Percentiles rank a stretch among this genome's conserved stretches.
These are phyloP conservation scores for Psephotus haematonotus DNA, from an alignment of 2,113 vertebrate genomes.

Conservation along the genomic window DNA sequence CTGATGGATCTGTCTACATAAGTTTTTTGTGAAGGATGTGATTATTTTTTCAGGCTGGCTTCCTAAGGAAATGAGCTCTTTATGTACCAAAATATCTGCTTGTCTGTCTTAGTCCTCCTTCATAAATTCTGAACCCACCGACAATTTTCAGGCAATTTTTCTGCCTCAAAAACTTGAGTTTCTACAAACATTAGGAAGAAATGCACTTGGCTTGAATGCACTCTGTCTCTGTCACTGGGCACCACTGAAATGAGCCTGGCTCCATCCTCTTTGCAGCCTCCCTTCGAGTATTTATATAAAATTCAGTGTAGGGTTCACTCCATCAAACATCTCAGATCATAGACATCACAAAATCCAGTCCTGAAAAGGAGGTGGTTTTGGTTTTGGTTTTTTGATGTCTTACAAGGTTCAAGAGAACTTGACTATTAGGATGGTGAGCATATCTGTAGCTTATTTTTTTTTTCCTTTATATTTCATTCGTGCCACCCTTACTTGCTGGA, in stretches of 20 bases:
- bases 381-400: neutral
- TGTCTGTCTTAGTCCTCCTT: neutral
- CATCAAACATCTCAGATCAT: neutral
- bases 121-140: neutral
- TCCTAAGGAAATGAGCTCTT: neutral
- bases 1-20: neutral
- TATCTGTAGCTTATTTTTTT: neutral
- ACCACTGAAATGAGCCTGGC: rapidly evolving
- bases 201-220: neutral
- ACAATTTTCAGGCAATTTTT: neutral
- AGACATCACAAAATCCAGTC: neutral
- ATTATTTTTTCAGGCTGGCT: neutral
- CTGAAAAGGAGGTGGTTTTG: neutral
- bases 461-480: neutral
- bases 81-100: neutral
- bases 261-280: neutral
- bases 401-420: neutral
- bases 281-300: neutral
- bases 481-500: neutral
- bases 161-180: neutral
- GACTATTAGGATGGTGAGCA: neutral
- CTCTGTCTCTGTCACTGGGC: neutral
- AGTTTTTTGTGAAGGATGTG: neutral
- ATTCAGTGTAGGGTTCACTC: neutral
- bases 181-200: neutral